Conservation (phyloP, 2,113 vertebrate genomes). For the Pygoscelis antarcticus region DNA sequence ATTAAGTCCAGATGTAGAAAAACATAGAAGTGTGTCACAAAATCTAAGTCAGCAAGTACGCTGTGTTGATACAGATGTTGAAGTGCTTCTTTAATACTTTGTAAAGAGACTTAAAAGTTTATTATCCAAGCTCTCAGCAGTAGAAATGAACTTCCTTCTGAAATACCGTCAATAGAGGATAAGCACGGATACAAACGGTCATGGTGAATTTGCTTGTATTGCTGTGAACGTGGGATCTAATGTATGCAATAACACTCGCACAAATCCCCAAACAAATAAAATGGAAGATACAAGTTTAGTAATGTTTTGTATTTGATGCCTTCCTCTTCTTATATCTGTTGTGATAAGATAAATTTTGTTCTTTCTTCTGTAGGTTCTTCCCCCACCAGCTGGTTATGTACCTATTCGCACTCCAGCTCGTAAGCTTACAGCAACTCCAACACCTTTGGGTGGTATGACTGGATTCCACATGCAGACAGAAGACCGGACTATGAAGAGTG, state of each 20-base stretch:
- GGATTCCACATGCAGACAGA: constrained; percentile 98
- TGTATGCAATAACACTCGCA: fast-evolving
- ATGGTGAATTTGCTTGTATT: background rate
- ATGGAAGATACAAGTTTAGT: background rate
- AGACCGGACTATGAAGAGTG: constrained; percentile 93
- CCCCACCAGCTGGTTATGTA: constrained; percentile 95
- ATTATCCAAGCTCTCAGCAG: background rate
- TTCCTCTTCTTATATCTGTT: background rate
- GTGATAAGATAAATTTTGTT: background rate
- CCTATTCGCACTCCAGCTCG: constrained; percentile 97
- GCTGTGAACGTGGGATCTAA: background rate
- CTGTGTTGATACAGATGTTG: background rate
- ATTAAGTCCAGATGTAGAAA: background rate
- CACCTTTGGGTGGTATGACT: constrained; percentile 95
- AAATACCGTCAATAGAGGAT: background rate
- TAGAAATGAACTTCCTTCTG: background rate
- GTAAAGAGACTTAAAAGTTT: background rate
- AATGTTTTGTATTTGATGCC: background rate
- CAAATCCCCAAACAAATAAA: background rate
- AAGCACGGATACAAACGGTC: background rate
- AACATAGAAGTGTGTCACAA: background rate
- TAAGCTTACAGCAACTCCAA: constrained; percentile 95
- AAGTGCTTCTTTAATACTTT: background rate
- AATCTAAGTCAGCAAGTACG: background rate
- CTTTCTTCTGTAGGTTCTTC: constrained; percentile 82